These are phyloP conservation scores for Scaptomyza reducta DNA, from an alignment of 2,888 invertebrate genomes.

Conservation along the genomic window DNA sequence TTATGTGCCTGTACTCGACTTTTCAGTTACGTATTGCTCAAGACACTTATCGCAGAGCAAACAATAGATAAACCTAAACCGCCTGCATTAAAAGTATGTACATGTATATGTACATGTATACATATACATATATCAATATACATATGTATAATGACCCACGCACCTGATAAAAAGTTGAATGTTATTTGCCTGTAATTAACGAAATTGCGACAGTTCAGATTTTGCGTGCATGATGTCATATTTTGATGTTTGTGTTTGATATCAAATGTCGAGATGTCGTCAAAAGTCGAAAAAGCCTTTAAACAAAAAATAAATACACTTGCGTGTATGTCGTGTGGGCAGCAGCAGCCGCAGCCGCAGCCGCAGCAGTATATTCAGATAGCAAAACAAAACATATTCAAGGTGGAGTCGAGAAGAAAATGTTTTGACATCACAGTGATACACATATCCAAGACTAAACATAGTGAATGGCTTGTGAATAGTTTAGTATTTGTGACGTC, in stretches of 20 bases:
- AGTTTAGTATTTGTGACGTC: conserved; percentile 33
- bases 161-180: conserved; percentile 56
- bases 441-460: no score
- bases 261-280: conserved; percentile 45
- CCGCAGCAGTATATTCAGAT: conserved; percentile 12
- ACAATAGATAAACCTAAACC: conserved; percentile 65
- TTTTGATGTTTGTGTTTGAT: conserved; percentile 43
- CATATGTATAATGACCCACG: conserved; percentile 31
- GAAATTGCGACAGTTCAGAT: conserved; percentile 57
- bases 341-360: conserved; percentile 39
- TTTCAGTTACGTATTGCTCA: no score
- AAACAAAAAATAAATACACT: conserved; percentile 63
- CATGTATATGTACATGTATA: background rate
- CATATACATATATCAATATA: background rate
- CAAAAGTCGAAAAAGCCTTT: conserved; percentile 46
- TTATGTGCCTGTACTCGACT: no score
- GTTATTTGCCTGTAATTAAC: conserved; percentile 58
- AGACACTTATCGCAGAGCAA: conserved; percentile 61
- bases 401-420: conserved; percentile 3
- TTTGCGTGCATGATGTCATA: conserved; percentile 64
- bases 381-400: background rate
- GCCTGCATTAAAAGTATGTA: conserved; percentile 7
- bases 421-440: conserved; percentile 27
- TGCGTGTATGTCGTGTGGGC: conserved; percentile 56
- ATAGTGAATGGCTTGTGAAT: background rate